Evolutionary conservation across 2,797 vertebrate genomes (phyloP).

Genomic region (Limosa lapponica): DNA sequence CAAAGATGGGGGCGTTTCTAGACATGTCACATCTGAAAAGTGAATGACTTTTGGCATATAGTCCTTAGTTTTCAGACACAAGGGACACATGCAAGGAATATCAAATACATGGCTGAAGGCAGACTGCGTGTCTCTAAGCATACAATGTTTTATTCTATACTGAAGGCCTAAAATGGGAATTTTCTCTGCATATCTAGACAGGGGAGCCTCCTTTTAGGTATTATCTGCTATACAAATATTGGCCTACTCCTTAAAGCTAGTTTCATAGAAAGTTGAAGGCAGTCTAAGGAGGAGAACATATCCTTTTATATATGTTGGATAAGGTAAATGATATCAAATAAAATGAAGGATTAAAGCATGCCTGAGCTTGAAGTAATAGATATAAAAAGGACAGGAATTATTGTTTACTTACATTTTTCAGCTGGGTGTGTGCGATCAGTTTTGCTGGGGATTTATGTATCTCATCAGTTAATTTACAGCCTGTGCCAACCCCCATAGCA

Average conservation of each 20-base stretch:
- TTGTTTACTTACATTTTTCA: conserved; percentile 80
- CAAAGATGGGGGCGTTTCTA: conserved; percentile 54
- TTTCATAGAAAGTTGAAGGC: conserved; percentile 58
- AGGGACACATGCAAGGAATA: conserved; percentile 41
- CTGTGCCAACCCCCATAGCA: conserved; percentile 41
- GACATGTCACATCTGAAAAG: conserved; percentile 50
- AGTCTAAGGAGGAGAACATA: conserved; percentile 6
- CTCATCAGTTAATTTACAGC: conserved; percentile 53
- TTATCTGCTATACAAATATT: conserved; percentile 48
- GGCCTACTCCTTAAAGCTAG: conserved; percentile 9
- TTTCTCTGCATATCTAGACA: neutral
- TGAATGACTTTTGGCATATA: conserved; percentile 54
- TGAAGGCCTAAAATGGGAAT: neutral
- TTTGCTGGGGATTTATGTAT: conserved; percentile 70
- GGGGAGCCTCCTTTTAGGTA: conserved; percentile 16
- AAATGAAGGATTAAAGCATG: conserved; percentile 74
- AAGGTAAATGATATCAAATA: conserved; percentile 64
- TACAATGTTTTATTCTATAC: neutral
- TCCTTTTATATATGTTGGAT: conserved; percentile 38
- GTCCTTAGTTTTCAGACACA: conserved; percentile 45
- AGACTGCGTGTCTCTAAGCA: neutral
- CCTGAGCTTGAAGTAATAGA: conserved; percentile 63
- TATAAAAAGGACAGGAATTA: conserved; percentile 71
- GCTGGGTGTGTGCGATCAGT: conserved; percentile 74
- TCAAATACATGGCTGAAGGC: conserved; percentile 1